Evolutionary conservation across 2,888 invertebrate species (phyloP), one percentile per base, ranked within the genome.

Genomic region (Hydrotaea diabolus): DNA sequence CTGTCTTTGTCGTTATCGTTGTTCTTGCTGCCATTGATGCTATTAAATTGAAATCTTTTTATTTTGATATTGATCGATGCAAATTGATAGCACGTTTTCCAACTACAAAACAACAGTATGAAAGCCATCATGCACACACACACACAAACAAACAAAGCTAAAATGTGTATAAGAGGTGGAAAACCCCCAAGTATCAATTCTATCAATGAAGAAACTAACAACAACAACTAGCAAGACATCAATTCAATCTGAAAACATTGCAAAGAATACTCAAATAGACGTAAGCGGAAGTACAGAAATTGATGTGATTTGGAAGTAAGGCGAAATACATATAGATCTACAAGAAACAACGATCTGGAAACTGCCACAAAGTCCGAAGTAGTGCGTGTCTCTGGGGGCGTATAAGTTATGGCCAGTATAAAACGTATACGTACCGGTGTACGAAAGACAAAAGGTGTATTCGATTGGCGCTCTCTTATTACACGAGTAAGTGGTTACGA

Each of bases 61-160:
- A 76, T 76, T 82, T 85, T 85, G 87, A 86, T 85, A 77, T 83
- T 87, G 87, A 87, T 86, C 87, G 87, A 87, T 87, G 85, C 86
- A 86, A 86, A 87, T 87, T 86, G 87, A 86, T 86, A 71, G 82
- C 85, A 86, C 85, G 82, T 82, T 78, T 76, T 66, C 57, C 81
- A 82, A 78, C 69, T 71, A 80, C 53, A 69, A 73, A 4, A 36
- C 17, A 83, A 62, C 39, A 59, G 79, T 71, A 46, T 1, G 57
- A 76, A 71, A 77, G 15, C n/a, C 39, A 78, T 11, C 11, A 2
- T 9, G 9, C 39, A 39, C 39, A 39, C 39, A 11, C 8, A 39
- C 39, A 11, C 39, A 39, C 39, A 76, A 15, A 15, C 26, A 59
- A 21, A 57, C 11, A 59, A 59, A 59, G 9, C 2, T 7, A 31